phyloP scores from a whole-genome alignment of 2,888 invertebrate genomes.

The Cantharis nigra region DNA sequence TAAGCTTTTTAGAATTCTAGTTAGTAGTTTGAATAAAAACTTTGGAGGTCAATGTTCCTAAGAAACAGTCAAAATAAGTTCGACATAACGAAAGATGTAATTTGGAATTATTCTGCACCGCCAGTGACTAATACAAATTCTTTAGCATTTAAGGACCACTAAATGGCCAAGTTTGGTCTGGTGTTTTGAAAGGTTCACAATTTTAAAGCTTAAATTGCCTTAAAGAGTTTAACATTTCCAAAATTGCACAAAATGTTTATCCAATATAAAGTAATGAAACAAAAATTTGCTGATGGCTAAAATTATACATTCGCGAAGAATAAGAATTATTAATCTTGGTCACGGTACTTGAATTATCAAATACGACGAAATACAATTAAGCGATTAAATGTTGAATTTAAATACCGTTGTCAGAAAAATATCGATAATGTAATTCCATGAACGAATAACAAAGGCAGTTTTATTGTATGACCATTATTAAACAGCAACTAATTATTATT shows the following conservation, averaged over 20 bases:
- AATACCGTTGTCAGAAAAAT: conserved; percentile 1
- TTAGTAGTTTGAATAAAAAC: neutral
- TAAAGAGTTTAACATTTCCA: neutral
- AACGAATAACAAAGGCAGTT: neutral
- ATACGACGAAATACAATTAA: conserved; percentile 7
- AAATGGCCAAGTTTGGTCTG: neutral
- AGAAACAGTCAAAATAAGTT: neutral
- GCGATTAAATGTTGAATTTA: conserved; percentile 7
- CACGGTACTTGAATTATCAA: conserved; percentile 3
- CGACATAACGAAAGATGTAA: neutral
- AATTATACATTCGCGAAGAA: neutral
- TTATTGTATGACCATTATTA: neutral
- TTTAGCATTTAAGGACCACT: neutral
- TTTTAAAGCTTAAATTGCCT: neutral
- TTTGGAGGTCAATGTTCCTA: neutral
- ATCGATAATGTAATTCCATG: neutral
- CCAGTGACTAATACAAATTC: neutral
- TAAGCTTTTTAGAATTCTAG: neutral
- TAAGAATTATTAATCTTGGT: neutral
- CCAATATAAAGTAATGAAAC: neutral
- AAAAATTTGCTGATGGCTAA: neutral
- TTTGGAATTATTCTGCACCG: neutral
- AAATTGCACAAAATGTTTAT: neutral
- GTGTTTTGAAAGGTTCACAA: neutral
- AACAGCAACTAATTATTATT: neutral